Evolutionary conservation across 2,797 vertebrate genomes (phyloP).

Genomic region (Rhabdomys pumilio): DNA sequence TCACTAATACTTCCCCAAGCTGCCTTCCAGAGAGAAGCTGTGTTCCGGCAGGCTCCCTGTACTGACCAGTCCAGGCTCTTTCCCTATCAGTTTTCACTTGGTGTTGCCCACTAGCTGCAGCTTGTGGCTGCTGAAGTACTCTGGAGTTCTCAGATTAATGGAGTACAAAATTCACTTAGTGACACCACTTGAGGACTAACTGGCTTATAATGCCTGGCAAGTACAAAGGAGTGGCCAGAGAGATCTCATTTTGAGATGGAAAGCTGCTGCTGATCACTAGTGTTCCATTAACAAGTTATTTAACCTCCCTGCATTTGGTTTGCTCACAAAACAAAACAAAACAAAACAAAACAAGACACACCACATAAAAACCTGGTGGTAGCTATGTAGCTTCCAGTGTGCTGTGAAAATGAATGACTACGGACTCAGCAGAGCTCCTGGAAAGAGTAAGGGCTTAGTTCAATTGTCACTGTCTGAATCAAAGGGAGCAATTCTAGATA

Average conservation of each 20-base stretch:
- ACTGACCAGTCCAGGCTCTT: background rate
- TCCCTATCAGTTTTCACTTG: background rate
- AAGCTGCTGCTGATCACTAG: background rate
- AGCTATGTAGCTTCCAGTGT: background rate
- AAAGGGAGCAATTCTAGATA: slow-evolving; percentile 29
- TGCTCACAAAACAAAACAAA: slow-evolving; percentile 11
- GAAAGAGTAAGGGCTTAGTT: background rate
- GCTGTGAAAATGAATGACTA: background rate
- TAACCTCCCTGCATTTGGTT: slow-evolving; percentile 17
- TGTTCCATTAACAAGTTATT: background rate
- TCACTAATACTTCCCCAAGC: no score
- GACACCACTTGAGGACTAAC: background rate
- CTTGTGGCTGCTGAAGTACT: background rate
- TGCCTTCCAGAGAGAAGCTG: no score
- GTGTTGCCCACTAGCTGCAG: background rate
- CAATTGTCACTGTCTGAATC: background rate
- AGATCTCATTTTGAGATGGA: background rate
- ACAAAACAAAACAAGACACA: background rate
- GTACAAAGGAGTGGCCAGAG: background rate
- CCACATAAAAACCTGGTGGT: background rate
- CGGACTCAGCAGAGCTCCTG: background rate
- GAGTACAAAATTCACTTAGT: background rate
- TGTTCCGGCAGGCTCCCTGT: no score
- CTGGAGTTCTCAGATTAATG: background rate
- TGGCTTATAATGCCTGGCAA: background rate